These are phyloP conservation scores for Clarias macrocephalus DNA, from an alignment of 2,113 vertebrate genomes.

Conservation along the genomic window DNA sequence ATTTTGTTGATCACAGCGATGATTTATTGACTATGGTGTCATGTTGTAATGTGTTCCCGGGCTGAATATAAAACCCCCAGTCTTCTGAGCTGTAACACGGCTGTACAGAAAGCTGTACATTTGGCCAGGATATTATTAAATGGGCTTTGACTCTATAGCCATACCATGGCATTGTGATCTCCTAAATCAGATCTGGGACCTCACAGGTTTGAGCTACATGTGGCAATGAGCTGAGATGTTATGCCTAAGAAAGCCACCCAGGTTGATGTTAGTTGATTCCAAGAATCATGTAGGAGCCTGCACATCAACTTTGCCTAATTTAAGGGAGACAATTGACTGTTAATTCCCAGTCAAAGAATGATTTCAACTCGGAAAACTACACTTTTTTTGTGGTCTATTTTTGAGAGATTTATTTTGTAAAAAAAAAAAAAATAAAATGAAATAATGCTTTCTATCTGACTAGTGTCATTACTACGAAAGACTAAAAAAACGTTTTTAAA, in stretches of 20 bases:
- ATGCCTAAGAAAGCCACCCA: neutral
- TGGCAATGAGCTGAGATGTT: neutral
- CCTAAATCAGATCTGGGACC: neutral
- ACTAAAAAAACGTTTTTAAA: no score
- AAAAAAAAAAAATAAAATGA: neutral
- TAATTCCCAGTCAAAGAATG: neutral
- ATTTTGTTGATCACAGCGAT: neutral
- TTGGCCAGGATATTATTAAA: neutral
- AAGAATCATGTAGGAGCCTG: neutral
- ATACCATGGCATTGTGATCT: neutral
- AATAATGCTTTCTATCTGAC: neutral
- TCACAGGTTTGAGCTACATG: neutral
- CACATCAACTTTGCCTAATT: neutral
- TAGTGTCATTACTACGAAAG: neutral
- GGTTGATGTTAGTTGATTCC: neutral
- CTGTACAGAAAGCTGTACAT: neutral
- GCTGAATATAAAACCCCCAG: neutral
- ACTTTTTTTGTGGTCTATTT: no score
- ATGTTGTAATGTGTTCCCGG: neutral
- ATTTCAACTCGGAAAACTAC: neutral
- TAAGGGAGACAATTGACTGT: neutral
- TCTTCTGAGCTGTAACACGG: neutral
- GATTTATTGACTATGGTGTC: neutral
- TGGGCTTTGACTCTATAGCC: neutral
- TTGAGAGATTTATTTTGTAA: neutral